Evolutionary conservation across 2,888 invertebrate genomes (phyloP).

Genomic region (Deilephila porcellus): DNA sequence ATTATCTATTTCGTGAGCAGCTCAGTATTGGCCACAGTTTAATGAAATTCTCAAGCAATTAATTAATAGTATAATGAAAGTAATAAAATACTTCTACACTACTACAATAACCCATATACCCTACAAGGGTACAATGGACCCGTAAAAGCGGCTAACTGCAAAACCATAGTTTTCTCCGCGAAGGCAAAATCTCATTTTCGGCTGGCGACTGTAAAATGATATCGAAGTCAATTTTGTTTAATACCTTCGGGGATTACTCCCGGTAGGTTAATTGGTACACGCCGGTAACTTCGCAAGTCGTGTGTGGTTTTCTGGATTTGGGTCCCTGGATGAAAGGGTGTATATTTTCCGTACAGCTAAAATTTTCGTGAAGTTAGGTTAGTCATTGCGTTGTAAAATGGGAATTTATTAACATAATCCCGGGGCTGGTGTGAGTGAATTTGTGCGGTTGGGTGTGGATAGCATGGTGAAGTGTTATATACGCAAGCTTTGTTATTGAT

Average conservation of each 20-base stretch:
- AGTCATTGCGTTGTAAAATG: slow-evolving; percentile 30
- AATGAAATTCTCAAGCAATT: too few species aligned
- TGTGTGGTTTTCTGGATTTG: slow-evolving; percentile 70
- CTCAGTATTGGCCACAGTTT: too few species aligned
- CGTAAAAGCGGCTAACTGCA: neutral
- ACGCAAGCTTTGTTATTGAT: neutral
- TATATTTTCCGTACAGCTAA: slow-evolving; percentile 29
- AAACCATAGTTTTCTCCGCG: slow-evolving; percentile 33
- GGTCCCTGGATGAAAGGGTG: slow-evolving; percentile 47
- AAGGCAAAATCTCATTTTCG: slow-evolving; percentile 57
- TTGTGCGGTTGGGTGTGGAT: slow-evolving; percentile 2
- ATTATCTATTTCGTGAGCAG: too few species aligned
- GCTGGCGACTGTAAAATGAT: slow-evolving; percentile 65
- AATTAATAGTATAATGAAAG: too few species aligned
- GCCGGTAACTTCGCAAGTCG: slow-evolving; percentile 65
- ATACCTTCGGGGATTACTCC: slow-evolving; percentile 55
- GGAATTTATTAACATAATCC: slow-evolving; percentile 29
- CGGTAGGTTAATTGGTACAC: slow-evolving; percentile 68
- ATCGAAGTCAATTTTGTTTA: slow-evolving; percentile 73
- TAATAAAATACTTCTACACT: too few species aligned
- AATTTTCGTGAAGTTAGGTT: slow-evolving; percentile 31
- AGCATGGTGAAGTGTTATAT: neutral
- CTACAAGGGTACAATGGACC: neutral
- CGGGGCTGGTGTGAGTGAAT: neutral
- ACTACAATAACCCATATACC: neutral